Evolutionary conservation across 1,140 invertebrate genomes (phyloP).

Genomic region (Drosophila subpulchrella): DNA sequence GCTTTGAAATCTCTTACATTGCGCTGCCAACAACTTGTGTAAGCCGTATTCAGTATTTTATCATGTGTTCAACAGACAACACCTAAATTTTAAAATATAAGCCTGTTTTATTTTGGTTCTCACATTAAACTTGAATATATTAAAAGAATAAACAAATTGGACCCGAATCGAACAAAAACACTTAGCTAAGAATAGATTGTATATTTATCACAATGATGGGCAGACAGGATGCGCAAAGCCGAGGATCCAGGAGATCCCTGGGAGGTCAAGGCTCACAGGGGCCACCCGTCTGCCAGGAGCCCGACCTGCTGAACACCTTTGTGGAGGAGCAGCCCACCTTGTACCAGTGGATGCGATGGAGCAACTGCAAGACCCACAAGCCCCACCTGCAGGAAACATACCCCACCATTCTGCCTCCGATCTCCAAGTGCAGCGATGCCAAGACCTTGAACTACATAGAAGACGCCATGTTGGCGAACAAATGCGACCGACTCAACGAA

Average conservation of each 20-base stretch:
- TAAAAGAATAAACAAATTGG: slow-evolving; percentile 6
- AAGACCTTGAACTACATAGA: slow-evolving; percentile 14
- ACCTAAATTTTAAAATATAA: slow-evolving; percentile 30
- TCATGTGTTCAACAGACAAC: slow-evolving; percentile 15
- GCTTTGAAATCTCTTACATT: background rate
- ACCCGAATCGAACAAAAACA: slow-evolving; percentile 25
- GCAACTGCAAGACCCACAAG: slow-evolving; percentile 41
- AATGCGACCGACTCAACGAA: slow-evolving; percentile 27
- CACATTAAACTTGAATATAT: background rate
- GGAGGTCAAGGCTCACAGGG: background rate
- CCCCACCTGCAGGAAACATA: slow-evolving; percentile 32
- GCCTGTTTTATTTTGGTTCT: slow-evolving; percentile 30
- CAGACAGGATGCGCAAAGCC: background rate
- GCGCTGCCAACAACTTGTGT: background rate
- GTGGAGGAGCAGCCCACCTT: background rate
- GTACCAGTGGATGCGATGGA: slow-evolving; percentile 40
- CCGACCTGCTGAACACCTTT: slow-evolving; percentile 2
- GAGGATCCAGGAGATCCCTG: background rate
- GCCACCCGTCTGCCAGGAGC: slow-evolving; percentile 1
- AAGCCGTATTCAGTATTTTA: background rate
- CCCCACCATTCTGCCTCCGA: slow-evolving; percentile 41
- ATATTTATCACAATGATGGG: slow-evolving; percentile 1
- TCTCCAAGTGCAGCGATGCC: slow-evolving; percentile 23
- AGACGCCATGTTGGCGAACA: slow-evolving; percentile 14
- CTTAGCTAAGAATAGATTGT: background rate